Conservation (phyloP, 2,888 invertebrate species). For the Latrodectus hesperus region DNA sequence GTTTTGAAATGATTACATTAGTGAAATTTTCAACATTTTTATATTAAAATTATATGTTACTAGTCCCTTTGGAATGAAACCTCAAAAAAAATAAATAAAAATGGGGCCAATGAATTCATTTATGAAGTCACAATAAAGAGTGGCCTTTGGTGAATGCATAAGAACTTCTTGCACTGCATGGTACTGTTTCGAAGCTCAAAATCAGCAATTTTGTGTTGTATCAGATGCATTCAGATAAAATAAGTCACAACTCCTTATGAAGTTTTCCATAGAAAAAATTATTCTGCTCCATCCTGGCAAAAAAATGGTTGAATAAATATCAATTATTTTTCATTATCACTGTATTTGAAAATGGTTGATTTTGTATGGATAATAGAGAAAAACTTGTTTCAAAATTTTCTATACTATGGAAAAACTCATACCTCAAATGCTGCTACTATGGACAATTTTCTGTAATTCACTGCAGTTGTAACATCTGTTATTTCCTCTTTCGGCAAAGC, state of each 20-base stretch:
- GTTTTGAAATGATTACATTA: too few species aligned
- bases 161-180: not conserved
- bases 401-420: not conserved
- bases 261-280: not conserved
- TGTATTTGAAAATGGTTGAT: too few species aligned
- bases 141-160: slow-evolving; percentile 1
- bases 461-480: not conserved
- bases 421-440: not conserved
- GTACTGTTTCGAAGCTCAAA: not conserved
- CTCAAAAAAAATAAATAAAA: too few species aligned
- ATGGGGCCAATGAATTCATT: not conserved
- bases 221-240: slow-evolving; percentile 3
- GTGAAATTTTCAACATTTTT: too few species aligned
- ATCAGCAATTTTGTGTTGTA: not conserved
- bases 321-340: too few species aligned
- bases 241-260: not conserved
- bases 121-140: not conserved
- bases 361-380: not conserved
- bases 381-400: not conserved
- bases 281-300: not conserved
- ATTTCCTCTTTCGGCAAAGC: not conserved
- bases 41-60: too few species aligned
- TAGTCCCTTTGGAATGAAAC: too few species aligned
- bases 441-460: not conserved
- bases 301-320: not conserved